Base-by-base conservation (phyloP, 2,113 vertebrate genomes). In the Ondatra zibethicus region DNA sequence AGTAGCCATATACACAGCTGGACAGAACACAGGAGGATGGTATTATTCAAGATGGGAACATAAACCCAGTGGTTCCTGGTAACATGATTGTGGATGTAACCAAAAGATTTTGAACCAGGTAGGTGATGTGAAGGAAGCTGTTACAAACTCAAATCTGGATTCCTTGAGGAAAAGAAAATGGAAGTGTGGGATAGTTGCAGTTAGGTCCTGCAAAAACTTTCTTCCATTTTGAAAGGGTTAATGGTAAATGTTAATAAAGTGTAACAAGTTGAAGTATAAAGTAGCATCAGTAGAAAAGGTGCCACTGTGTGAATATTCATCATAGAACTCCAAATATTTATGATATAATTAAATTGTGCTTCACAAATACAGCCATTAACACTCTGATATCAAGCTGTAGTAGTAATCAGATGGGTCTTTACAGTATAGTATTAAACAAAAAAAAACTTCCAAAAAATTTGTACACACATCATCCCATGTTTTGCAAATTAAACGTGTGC, bases 1-100 rank as follows among this genome's bases (percentile, higher is more conserved):
- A 0, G 3, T 25, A 0, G 72, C 61, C 42, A 0, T 50, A 25
- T 7, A 63, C 6, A 0, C 25, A 65, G 6, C 13, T n/a, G 65
- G 65, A 52, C 5, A 58, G 33, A 75, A 70, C 58, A 31, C n/a
- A 0, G 2, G 39, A 52, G 14, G 58, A 93, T 33, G 42, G 12
- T 61, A 39, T 3, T 25, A 61, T 13, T 50, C 25, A 55, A 10
- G 58, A 45, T 36, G 3, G 23, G 47, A 66, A 9, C 31, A 31
- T 55, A 16, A 39, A 36, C 45, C 42, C 17, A 13, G 5, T 29
- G 82, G 36, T 78, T 33, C 42, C 61, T 42, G 16, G 45, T 66
- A 50, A 31, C 12, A 0, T 17, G 52, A 68, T 17, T 31, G 75
- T 39, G 13, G 3, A 17, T 50, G 6, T 63, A 73, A 33, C 13